Percentiles rank a stretch among this genome's conserved stretches.
phyloP scores from a whole-genome alignment of 2,888 invertebrate genomes.

The Chorisops tibialis region DNA sequence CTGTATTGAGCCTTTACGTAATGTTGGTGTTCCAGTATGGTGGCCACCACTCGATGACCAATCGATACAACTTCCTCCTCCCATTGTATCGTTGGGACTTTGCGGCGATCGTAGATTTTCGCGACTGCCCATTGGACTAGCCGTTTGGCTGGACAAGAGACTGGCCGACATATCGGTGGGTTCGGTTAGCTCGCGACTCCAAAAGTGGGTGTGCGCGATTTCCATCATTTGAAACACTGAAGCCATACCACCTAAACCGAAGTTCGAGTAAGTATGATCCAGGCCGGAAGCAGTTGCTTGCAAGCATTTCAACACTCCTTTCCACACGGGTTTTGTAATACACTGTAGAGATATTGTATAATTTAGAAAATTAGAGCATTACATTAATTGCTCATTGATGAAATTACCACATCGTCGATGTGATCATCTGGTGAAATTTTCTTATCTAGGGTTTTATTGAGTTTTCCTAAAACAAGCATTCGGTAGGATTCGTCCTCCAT shows the following conservation, averaged over 20 bases:
- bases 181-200: constrained; percentile 79
- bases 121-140: constrained; percentile 62
- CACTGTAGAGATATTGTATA: constrained; percentile 57
- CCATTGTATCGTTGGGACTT: constrained; percentile 48
- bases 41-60: constrained; percentile 15
- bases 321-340: constrained; percentile 87
- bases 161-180: constrained; percentile 54
- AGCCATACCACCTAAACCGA: constrained; percentile 95
- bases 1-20: constrained; percentile 47
- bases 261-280: constrained; percentile 87
- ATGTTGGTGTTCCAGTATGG: background rate
- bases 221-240: constrained; percentile 95
- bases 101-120: constrained; percentile 66
- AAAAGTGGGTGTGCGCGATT: constrained; percentile 98
- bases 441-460: constrained; percentile 89
- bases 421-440: constrained; percentile 95
- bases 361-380: background rate
- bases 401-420: constrained; percentile 91
- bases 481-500: constrained; percentile 99
- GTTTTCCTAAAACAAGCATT: constrained; percentile 89
- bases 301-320: constrained; percentile 91
- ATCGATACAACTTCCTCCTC: constrained; percentile 22
- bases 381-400: too few relatives aligned
- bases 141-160: constrained; percentile 48
- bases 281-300: constrained; percentile 87